Percentiles rank a stretch among this genome's conserved stretches.
These are phyloP conservation scores for Pantelozetes paolii DNA, from an alignment of 2,888 invertebrate genomes.

Conservation along the genomic window DNA sequence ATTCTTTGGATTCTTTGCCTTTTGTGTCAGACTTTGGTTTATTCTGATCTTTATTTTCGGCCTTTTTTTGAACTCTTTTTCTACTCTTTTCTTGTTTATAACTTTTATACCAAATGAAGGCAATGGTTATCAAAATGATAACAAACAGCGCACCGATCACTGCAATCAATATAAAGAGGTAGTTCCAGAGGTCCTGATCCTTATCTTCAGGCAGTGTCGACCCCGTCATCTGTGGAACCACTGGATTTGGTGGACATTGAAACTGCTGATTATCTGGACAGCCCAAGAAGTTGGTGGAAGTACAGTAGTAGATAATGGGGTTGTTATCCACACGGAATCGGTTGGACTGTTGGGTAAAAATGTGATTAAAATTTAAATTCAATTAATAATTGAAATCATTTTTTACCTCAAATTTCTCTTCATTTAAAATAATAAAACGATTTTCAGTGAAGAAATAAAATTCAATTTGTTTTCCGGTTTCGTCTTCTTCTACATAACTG, in stretches of 20 bases:
- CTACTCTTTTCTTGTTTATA: not conserved
- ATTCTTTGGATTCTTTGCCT: not conserved
- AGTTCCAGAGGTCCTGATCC: not conserved
- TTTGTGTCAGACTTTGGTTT: not conserved
- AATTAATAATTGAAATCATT: not conserved
- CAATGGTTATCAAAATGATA: not conserved
- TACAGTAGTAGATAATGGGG: not conserved
- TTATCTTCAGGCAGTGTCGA: no score
- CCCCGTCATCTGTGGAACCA: no score
- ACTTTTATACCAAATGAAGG: no score
- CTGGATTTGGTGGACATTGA: not conserved
- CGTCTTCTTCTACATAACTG: conserved; percentile 15
- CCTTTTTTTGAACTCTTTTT: not conserved
- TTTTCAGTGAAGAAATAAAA: conserved; percentile 23
- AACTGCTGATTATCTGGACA: not conserved
- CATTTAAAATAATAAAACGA: not conserved
- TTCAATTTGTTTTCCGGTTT: not conserved
- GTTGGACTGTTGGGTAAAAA: not conserved
- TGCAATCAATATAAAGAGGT: not conserved
- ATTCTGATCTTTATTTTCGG: not conserved
- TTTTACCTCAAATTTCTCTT: not conserved
- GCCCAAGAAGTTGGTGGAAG: conserved; percentile 7
- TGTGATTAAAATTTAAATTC: not conserved
- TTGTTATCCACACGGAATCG: not conserved
- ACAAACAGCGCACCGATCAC: not conserved